phyloP scores from a whole-genome alignment of 2,113 vertebrate genomes.

The Megaceryle maxima region DNA sequence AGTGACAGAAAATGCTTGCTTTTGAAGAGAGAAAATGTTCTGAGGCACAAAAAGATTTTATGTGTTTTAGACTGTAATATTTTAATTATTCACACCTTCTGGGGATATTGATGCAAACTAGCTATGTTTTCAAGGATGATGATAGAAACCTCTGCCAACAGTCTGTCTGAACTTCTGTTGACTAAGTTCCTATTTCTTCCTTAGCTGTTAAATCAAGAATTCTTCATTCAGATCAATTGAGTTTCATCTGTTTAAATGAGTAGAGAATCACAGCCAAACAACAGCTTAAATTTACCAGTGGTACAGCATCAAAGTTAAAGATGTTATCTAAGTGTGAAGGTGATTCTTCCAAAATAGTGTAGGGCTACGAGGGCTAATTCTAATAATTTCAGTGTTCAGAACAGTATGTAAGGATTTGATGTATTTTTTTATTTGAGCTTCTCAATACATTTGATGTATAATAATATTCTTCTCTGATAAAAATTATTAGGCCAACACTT shows the following conservation, averaged over 20 bases:
- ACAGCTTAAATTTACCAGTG: not conserved
- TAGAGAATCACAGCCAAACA: not conserved
- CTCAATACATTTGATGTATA: not conserved
- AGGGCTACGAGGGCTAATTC: not conserved
- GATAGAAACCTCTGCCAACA: not conserved
- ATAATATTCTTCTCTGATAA: not conserved
- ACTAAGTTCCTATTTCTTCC: not conserved
- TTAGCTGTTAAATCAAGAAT: not conserved
- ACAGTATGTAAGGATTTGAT: not conserved
- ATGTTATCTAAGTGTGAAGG: not conserved
- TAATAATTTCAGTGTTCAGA: not conserved
- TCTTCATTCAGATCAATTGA: not conserved
- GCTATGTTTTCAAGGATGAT: not conserved
- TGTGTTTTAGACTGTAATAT: not conserved
- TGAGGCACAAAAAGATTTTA: not conserved
- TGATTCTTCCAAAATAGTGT: not conserved
- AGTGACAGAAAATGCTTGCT: not conserved
- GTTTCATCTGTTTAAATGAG: not conserved
- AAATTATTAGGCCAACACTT: not conserved
- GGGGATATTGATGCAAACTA: not conserved
- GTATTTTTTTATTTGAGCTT: not conserved
- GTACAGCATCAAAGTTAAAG: not conserved
- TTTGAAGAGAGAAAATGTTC: not conserved
- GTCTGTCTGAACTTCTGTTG: not conserved
- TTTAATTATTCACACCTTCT: slow-evolving; percentile 12